Conservation (phyloP, 2,113 vertebrate species). For the Bufo bufo region DNA sequence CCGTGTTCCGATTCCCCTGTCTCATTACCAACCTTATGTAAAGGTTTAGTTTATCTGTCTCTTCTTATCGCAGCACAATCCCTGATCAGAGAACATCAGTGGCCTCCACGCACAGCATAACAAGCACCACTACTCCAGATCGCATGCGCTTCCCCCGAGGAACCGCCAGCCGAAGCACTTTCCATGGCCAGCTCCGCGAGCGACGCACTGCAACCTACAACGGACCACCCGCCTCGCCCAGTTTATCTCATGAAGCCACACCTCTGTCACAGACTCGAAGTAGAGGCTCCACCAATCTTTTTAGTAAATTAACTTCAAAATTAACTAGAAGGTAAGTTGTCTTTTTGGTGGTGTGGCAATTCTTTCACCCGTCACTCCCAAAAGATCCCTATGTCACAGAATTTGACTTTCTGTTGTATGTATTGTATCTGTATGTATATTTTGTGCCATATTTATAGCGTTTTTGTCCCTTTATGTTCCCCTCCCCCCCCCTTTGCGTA, state of each 20-base stretch:
- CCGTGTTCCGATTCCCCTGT: no score
- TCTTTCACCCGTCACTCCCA: neutral
- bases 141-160: slow-evolving; percentile 92
- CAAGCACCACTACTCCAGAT: slow-evolving; percentile 88
- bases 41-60: neutral
- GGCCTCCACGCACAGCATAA: slow-evolving; percentile 93
- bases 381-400: neutral
- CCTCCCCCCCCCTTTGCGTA: neutral
- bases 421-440: slow-evolving; percentile 32
- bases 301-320: slow-evolving; percentile 95
- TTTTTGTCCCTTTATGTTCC: neutral
- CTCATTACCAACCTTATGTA: neutral
- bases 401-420: neutral
- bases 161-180: slow-evolving; percentile 93
- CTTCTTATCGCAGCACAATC: slow-evolving; percentile 71
- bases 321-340: slow-evolving; percentile 93
- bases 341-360: slow-evolving; percentile 41
- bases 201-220: slow-evolving; percentile 96
- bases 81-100: slow-evolving; percentile 89
- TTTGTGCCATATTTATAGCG: slow-evolving; percentile 32
- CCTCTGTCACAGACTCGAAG: slow-evolving; percentile 89
- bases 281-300: slow-evolving; percentile 93
- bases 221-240: slow-evolving; percentile 92
- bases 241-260: slow-evolving; percentile 90
- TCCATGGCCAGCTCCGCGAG: slow-evolving; percentile 93